These are phyloP conservation scores for Sorex fumeus DNA, from an alignment of 2,113 vertebrate species.

Conservation along the genomic window DNA sequence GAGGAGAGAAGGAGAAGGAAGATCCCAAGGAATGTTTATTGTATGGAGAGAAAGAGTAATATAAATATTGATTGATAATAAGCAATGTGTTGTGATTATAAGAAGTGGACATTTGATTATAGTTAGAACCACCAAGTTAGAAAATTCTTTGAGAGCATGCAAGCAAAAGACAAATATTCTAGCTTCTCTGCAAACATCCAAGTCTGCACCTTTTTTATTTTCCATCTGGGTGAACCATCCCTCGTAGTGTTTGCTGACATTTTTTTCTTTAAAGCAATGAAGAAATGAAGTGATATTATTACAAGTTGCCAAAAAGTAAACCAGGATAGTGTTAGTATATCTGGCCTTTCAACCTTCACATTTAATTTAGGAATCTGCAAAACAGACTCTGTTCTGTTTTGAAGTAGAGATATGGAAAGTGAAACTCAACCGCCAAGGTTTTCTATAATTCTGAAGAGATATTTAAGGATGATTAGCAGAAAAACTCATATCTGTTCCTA, in stretches of 20 bases:
- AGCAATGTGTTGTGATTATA: not conserved
- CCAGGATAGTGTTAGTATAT: not conserved
- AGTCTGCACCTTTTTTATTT: not conserved
- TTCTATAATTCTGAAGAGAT: not conserved
- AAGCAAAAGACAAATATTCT: too few species aligned
- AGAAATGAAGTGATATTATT: not conserved
- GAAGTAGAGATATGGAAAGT: not conserved
- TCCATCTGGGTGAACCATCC: not conserved
- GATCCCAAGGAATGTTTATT: not conserved
- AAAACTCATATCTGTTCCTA: not conserved
- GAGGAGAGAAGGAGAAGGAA: not conserved
- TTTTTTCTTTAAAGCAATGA: not conserved
- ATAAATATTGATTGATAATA: not conserved
- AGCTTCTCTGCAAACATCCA: not conserved
- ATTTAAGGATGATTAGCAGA: not conserved
- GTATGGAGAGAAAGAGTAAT: too few species aligned
- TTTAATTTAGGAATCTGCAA: too few species aligned
- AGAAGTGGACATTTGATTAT: not conserved
- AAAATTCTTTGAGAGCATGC: not conserved
- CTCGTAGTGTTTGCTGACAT: not conserved
- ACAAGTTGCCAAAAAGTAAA: not conserved
- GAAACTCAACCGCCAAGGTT: not conserved
- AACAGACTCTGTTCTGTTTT: not conserved
- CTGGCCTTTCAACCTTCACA: not conserved
- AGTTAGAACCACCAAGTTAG: not conserved